phyloP scores from a whole-genome alignment of 1,140 invertebrate species.

The Drosophila mayri region DNA sequence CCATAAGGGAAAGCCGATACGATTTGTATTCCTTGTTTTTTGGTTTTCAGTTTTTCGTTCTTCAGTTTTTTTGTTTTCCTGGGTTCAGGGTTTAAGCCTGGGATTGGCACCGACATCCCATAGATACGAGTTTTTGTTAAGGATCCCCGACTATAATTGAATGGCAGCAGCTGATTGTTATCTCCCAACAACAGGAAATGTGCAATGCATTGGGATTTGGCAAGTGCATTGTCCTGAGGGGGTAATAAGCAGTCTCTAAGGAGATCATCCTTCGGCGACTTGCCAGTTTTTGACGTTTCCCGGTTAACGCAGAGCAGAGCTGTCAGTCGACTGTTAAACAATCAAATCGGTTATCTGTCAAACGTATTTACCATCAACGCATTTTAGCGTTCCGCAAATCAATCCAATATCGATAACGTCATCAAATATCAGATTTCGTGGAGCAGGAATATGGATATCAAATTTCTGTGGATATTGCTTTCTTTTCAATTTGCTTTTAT shows the following conservation, averaged over 20 bases:
- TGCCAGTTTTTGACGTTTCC: constrained; percentile 55
- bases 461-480: constrained; percentile 21
- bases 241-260: constrained; percentile 53
- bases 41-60: neutral
- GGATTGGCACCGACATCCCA: constrained; percentile 42
- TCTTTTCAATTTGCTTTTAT: neutral
- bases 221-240: constrained; percentile 26
- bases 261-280: constrained; percentile 56
- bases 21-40: constrained; percentile 35
- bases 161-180: constrained; percentile 40
- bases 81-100: constrained; percentile 39
- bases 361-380: constrained; percentile 36
- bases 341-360: constrained; percentile 32
- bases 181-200: constrained; percentile 64
- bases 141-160: constrained; percentile 26
- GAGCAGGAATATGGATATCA: constrained; percentile 2
- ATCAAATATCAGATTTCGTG: constrained; percentile 26
- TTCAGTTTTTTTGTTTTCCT: neutral
- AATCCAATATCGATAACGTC: constrained; percentile 38
- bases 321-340: constrained; percentile 16
- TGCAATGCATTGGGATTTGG: constrained; percentile 52
- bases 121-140: constrained; percentile 28
- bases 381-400: constrained; percentile 39
- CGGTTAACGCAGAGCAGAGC: constrained; percentile 21
- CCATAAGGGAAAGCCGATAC: constrained; percentile 49